Evolutionary conservation across 1,140 invertebrate genomes (phyloP).

Genomic region (Bombyx mandarina): DNA sequence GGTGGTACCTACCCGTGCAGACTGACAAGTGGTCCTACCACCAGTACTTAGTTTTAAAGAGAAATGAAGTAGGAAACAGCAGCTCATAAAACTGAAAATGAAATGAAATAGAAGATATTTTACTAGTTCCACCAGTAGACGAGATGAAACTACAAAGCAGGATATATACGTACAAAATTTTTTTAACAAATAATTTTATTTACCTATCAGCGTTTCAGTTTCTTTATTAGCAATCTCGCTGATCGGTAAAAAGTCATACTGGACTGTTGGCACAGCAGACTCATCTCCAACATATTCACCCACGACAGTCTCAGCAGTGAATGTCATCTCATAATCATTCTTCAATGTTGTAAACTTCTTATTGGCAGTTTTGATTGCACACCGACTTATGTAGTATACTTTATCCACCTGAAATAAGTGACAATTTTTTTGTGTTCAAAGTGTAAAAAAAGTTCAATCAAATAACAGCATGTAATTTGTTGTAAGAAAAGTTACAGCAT

Average conservation of each 20-base stretch:
- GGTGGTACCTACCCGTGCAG: too few species aligned
- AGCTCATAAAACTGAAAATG: too few species aligned
- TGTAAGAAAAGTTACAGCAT: too few species aligned
- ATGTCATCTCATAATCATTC: slow-evolving; percentile 97
- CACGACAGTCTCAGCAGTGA: slow-evolving; percentile 86
- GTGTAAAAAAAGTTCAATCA: too few species aligned
- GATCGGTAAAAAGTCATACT: slow-evolving; percentile 88
- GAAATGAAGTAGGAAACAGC: too few species aligned
- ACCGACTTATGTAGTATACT: slow-evolving; percentile 91
- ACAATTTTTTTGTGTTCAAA: too few species aligned
- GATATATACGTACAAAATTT: neutral
- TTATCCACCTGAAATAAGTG: slow-evolving; percentile 77
- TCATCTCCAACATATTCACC: slow-evolving; percentile 77
- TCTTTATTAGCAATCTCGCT: slow-evolving; percentile 79
- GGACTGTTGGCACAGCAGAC: slow-evolving; percentile 80
- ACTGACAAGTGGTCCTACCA: too few species aligned
- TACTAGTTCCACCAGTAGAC: too few species aligned
- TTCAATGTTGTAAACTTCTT: slow-evolving; percentile 88
- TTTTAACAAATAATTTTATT: slow-evolving; percentile 14
- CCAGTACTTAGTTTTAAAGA: too few species aligned
- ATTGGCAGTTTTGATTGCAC: slow-evolving; percentile 90
- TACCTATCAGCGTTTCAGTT: slow-evolving; percentile 81
- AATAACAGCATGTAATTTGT: too few species aligned
- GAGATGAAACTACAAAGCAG: neutral
- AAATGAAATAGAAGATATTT: too few species aligned